Percentiles rank a stretch among this genome's conserved stretches.
Conservation (phyloP, 1,140 invertebrate genomes). For the Dendroctonus valens region DNA sequence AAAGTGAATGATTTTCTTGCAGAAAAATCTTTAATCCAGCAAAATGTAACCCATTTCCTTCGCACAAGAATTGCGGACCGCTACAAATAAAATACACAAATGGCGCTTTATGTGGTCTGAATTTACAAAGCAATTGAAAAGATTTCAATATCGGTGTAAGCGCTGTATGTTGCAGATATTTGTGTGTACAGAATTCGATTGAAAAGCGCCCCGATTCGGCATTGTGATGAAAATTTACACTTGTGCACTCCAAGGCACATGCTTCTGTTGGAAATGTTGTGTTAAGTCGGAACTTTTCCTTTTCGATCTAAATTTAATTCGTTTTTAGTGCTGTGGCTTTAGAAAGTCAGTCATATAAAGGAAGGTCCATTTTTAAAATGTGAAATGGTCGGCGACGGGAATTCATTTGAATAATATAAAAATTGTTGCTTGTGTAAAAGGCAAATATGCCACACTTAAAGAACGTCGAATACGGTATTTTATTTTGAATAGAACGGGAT, state of each 20-base stretch:
- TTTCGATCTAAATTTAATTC: constrained; percentile 47
- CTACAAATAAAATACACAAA: constrained; percentile 51
- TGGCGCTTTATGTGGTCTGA: constrained; percentile 47
- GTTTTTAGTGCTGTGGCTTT: constrained; percentile 37
- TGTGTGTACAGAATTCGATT: constrained; percentile 47
- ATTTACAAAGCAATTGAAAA: constrained; percentile 52
- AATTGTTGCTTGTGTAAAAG: too few relatives aligned
- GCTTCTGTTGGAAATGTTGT: constrained; percentile 40
- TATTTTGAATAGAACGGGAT: too few relatives aligned
- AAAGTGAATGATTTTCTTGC: constrained; percentile 43
- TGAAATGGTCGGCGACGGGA: not conserved
- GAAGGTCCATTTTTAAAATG: constrained; percentile 12
- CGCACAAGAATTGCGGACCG: constrained; percentile 43
- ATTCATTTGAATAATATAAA: too few relatives aligned
- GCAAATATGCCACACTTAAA: too few relatives aligned
- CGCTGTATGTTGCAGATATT: constrained; percentile 48
- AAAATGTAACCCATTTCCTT: constrained; percentile 49
- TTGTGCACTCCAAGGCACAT: constrained; percentile 51
- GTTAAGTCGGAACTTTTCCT: constrained; percentile 45
- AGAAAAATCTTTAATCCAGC: constrained; percentile 48
- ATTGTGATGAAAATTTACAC: constrained; percentile 53
- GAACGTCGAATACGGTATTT: too few relatives aligned
- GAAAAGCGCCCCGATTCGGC: constrained; percentile 44
- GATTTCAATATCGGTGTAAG: constrained; percentile 50
- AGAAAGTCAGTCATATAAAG: constrained; percentile 10